Evolutionary conservation across 2,113 vertebrate species (phyloP), one percentile per base, ranked within the genome.

Genomic region (Vulpes vulpes): DNA sequence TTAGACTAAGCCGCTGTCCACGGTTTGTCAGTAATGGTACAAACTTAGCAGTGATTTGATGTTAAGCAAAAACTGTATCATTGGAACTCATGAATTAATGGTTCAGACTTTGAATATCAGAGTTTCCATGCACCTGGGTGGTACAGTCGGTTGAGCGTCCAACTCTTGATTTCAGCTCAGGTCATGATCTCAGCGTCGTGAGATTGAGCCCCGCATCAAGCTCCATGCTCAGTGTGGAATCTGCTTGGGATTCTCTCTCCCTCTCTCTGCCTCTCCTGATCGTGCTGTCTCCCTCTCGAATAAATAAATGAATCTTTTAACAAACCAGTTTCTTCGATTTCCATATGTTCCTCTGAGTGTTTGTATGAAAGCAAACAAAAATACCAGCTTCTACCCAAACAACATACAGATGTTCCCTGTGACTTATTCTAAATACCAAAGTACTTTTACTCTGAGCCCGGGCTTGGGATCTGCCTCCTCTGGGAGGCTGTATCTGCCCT

Each of bases 401-500:
- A 62, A 27, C 38, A 9, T 12, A 8, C 14, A n/a, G 0, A 11
- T 49, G 64, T 71, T 22, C 35, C 27, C 64, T 11, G 7, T 43
- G 62, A 30, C n/a, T 73, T 76, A 16, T 14, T 87, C 74, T 59
- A 27, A 62, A 5, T 17, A 3, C 14, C 38, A 30, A 2, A 51
- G 22, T 19, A 0, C 20, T 59, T 71, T 76, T 38, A 25, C 35
- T 60, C 20, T 55, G 89, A 27, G 12, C 43, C 27, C n/a, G 23
- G 9, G 6, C 3, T 0, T 53, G 35, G 38, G 53, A 5, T 76
- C 65, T 30, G 5, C 12, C 51, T 71, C 32, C 23, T 6, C 35
- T 11, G 1, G 4, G 32, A 51, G 12, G 4, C 67, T 3, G 0
- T 35, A 4, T 59, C 38, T 12, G 55, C 25, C 23, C 1, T 1